Percentiles rank a stretch among this genome's conserved stretches.
These are phyloP conservation scores for Exocentrus adspersus DNA, from an alignment of 2,888 invertebrate genomes.

Conservation along the genomic window DNA sequence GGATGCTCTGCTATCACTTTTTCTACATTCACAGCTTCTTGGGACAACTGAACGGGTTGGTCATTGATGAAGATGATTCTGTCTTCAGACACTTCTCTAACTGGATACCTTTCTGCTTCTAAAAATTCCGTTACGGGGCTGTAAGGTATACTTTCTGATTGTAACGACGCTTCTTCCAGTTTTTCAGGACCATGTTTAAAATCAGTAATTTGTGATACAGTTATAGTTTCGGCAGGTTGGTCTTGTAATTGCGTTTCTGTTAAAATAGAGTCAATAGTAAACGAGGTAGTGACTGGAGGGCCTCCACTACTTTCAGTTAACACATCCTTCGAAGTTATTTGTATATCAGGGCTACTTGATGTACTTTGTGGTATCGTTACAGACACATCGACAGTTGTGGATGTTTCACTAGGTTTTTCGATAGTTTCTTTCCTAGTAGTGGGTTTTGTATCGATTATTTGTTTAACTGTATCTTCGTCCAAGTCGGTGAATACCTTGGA, in stretches of 20 bases:
- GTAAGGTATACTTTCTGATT: not conserved
- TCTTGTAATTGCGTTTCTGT: conserved; percentile 51
- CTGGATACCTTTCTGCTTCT: conserved; percentile 34
- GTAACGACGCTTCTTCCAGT: not conserved
- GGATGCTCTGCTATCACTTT: not conserved
- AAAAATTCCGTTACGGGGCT: conserved; percentile 40
- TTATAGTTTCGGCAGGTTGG: not conserved
- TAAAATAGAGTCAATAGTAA: conserved; percentile 52
- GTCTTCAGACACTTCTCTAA: conserved; percentile 19
- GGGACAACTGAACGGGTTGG: conserved; percentile 36
- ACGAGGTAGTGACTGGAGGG: conserved; percentile 33
- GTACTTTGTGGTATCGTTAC: conserved; percentile 42
- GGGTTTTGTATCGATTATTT: conserved; percentile 38
- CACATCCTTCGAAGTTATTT: conserved; percentile 47
- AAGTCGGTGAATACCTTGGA: conserved; percentile 54
- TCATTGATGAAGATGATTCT: conserved; percentile 46
- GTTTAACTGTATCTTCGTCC: conserved; percentile 49
- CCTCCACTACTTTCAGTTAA: conserved; percentile 39
- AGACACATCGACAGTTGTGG: conserved; percentile 45
- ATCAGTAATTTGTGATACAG: not conserved
- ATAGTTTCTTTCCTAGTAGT: conserved; percentile 12
- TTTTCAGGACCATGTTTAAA: not conserved
- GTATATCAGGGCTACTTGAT: conserved; percentile 42
- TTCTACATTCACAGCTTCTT: not conserved
- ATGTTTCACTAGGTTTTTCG: conserved; percentile 19